A percentile compares a stretch with the other conserved stretches of the same genome.
Conservation (phyloP, 2,113 vertebrate species). For the Haemorhous mexicanus region DNA sequence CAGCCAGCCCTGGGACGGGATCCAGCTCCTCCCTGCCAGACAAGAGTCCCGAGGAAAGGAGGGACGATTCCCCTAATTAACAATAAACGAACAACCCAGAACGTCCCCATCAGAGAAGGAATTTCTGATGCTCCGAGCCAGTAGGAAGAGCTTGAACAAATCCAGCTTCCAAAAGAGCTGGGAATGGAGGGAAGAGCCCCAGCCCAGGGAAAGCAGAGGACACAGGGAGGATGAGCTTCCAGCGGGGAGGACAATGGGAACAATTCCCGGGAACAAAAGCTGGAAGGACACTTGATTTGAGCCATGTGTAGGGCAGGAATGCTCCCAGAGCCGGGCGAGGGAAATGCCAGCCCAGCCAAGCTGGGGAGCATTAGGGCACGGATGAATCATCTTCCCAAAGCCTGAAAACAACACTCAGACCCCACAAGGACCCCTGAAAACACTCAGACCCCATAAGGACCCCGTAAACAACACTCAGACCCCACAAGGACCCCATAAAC, state of each 20-base stretch:
- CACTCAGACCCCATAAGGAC: too few relatives aligned
- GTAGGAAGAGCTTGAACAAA: background rate
- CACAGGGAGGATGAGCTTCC: constrained; percentile 30
- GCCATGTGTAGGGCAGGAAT: constrained; percentile 73
- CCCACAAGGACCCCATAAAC: too few relatives aligned
- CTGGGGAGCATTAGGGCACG: constrained; percentile 60
- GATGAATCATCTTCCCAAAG: constrained; percentile 64
- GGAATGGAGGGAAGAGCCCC: background rate
- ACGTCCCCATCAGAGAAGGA: background rate
- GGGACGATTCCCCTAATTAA: background rate
- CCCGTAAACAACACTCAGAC: too few relatives aligned
- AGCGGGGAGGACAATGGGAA: constrained; percentile 66
- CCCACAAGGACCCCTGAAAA: too few relatives aligned
- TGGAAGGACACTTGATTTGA: constrained; percentile 76
- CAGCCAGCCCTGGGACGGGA: background rate
- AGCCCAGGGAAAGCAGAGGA: background rate
- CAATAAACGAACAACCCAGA: background rate
- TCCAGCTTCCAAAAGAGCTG: background rate
- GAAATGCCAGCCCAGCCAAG: constrained; percentile 54
- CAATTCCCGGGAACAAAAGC: constrained; percentile 70
- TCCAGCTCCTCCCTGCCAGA: background rate
- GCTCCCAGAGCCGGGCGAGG: constrained; percentile 48
- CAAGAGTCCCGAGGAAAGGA: background rate
- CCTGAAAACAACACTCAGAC: constrained; percentile 43
- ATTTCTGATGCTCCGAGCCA: background rate